These are phyloP conservation scores for Pteromalus puparum DNA, from an alignment of 1,140 invertebrate species.

Conservation along the genomic window DNA sequence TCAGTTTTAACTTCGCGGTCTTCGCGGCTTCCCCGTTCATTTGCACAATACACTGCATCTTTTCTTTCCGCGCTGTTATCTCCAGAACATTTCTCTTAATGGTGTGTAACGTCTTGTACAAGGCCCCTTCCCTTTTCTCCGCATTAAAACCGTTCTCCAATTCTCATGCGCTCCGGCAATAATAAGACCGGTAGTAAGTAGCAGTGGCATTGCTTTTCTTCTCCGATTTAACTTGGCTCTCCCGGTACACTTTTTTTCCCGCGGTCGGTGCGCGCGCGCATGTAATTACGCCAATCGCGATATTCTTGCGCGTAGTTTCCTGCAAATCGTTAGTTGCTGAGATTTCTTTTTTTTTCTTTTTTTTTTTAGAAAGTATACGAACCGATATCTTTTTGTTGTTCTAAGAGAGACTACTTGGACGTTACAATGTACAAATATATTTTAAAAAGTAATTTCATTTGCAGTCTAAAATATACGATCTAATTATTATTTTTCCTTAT, in stretches of 20 bases:
- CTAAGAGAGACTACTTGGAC: no score
- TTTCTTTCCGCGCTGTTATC: constrained; percentile 27
- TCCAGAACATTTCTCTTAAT: constrained; percentile 17
- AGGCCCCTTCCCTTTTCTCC: not conserved
- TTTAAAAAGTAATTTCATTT: no score
- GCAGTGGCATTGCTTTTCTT: not conserved
- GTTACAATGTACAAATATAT: no score
- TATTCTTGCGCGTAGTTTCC: not conserved
- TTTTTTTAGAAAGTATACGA: no score
- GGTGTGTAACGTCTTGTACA: constrained; percentile 2
- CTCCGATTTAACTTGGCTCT: not conserved
- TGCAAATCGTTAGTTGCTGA: not conserved
- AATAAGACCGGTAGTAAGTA: constrained; percentile 5
- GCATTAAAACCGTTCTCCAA: not conserved
- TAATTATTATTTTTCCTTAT: no score
- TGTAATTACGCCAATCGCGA: not conserved
- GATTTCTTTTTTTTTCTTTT: no score
- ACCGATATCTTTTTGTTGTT: no score
- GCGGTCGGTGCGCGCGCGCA: not conserved
- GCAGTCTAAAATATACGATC: no score
- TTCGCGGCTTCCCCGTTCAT: not conserved
- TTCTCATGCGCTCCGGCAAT: constrained; percentile 7
- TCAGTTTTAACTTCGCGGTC: not conserved
- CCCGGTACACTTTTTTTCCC: not conserved
- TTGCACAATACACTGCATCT: constrained; percentile 11